A percentile compares a stretch with the other conserved stretches of the same genome.
phyloP scores from a whole-genome alignment of 2,113 vertebrate genomes.

The Periophthalmodon schlosseri region DNA sequence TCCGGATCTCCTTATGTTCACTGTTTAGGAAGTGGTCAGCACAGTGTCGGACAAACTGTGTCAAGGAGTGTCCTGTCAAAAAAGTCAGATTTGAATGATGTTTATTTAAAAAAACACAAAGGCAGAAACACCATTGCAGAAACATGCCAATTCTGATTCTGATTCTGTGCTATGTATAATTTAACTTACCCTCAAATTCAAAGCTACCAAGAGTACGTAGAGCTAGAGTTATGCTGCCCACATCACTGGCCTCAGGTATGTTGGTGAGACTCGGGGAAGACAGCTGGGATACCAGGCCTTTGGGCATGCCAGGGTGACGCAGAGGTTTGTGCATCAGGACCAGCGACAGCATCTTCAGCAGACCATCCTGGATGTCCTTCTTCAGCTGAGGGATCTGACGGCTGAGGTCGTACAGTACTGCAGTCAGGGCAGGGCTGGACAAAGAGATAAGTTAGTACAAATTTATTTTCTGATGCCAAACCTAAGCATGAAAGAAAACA shows the following conservation, averaged over 20 bases:
- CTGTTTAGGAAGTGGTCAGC: slow-evolving; percentile 98
- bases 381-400: slow-evolving; percentile 97
- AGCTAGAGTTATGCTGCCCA: slow-evolving; percentile 96
- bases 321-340: slow-evolving; percentile 98
- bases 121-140: background rate
- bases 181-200: slow-evolving; percentile 90
- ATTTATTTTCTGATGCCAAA: background rate
- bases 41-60: slow-evolving; percentile 98
- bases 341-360: slow-evolving; percentile 97
- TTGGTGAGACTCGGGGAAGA: slow-evolving; percentile 95
- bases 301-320: slow-evolving; percentile 97
- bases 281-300: slow-evolving; percentile 93
- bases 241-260: slow-evolving; percentile 93
- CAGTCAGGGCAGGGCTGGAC: slow-evolving; percentile 90
- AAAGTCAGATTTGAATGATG: background rate
- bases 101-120: background rate
- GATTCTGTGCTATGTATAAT: background rate
- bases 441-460: background rate
- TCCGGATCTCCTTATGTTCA: slow-evolving; percentile 96
- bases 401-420: slow-evolving; percentile 95
- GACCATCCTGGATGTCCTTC: slow-evolving; percentile 98
- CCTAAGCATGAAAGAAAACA: background rate
- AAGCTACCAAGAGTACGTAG: slow-evolving; percentile 96
- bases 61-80: slow-evolving; percentile 91
- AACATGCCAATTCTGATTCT: background rate